phyloP scores from a whole-genome alignment of 1,140 invertebrate genomes.

The Atopsyche davidsoni region DNA sequence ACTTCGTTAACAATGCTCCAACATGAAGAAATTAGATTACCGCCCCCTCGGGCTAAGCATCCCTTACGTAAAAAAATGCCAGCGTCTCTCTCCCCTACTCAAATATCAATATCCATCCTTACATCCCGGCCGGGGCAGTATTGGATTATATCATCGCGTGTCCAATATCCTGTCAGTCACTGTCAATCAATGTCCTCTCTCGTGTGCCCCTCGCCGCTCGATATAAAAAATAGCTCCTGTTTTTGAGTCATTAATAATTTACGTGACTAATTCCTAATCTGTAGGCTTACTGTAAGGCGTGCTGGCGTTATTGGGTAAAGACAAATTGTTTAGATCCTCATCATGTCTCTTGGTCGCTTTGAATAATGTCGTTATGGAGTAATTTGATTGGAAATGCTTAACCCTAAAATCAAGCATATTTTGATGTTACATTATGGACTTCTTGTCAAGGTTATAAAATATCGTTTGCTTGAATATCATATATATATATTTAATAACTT shows the following conservation, averaged over 20 bases:
- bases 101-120: constrained; percentile 26
- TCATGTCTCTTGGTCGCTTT: no score
- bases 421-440: no score
- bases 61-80: constrained; percentile 13
- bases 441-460: no score
- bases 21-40: constrained; percentile 28
- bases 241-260: background rate
- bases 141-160: constrained; percentile 30
- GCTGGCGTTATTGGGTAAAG: no score
- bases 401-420: no score
- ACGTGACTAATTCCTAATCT: background rate
- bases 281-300: no score
- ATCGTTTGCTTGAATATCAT: no score
- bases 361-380: no score
- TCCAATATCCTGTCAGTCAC: constrained; percentile 29
- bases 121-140: constrained; percentile 12
- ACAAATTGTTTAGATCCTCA: no score
- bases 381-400: no score
- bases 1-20: no score
- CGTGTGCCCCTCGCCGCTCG: background rate
- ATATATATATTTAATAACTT: no score
- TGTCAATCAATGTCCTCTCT: constrained; percentile 25
- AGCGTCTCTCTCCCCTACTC: constrained; percentile 12
- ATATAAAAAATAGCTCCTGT: constrained; percentile 1
- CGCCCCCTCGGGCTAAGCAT: constrained; percentile 5